These are phyloP conservation scores for Ceramica pisi DNA, from an alignment of 2,888 invertebrate genomes.

Conservation along the genomic window DNA sequence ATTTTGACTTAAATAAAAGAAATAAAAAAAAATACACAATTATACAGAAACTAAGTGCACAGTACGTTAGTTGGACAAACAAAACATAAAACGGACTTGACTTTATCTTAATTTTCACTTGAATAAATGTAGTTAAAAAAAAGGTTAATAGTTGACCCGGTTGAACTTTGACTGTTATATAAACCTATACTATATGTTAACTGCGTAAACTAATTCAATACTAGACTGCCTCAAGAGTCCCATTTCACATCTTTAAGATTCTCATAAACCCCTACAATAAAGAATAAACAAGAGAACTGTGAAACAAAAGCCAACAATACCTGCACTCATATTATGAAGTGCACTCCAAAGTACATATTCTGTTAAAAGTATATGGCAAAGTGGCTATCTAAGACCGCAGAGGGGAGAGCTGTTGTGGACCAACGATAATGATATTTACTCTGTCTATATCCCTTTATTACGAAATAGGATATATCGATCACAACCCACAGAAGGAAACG, in stretches of 20 bases:
- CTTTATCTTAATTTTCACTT: too few relatives aligned
- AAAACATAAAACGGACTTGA: too few relatives aligned
- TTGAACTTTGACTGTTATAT: too few relatives aligned
- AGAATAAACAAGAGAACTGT: conserved; percentile 1
- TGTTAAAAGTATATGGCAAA: conserved; percentile 74
- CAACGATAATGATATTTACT: conserved; percentile 86
- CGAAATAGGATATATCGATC: conserved; percentile 67
- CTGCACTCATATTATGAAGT: conserved; percentile 44
- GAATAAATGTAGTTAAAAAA: too few relatives aligned
- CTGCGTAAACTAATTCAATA: too few relatives aligned
- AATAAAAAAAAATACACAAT: too few relatives aligned
- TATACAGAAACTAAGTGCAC: too few relatives aligned
- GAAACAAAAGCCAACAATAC: conserved; percentile 37
- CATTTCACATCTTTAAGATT: neutral
- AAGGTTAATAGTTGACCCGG: too few relatives aligned
- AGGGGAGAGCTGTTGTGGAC: conserved; percentile 82
- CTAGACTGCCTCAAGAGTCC: neutral
- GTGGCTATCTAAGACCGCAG: conserved; percentile 80
- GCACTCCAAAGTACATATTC: conserved; percentile 50
- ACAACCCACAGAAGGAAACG: conserved; percentile 15
- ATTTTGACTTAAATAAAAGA: too few relatives aligned
- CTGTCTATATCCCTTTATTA: conserved; percentile 63
- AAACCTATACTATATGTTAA: too few relatives aligned
- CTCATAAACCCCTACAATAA: too few relatives aligned
- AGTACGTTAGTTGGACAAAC: too few relatives aligned